Percentiles rank a stretch among this genome's conserved stretches.
phyloP scores from a whole-genome alignment of 2,797 vertebrate species.

The Scolopax rusticola region DNA sequence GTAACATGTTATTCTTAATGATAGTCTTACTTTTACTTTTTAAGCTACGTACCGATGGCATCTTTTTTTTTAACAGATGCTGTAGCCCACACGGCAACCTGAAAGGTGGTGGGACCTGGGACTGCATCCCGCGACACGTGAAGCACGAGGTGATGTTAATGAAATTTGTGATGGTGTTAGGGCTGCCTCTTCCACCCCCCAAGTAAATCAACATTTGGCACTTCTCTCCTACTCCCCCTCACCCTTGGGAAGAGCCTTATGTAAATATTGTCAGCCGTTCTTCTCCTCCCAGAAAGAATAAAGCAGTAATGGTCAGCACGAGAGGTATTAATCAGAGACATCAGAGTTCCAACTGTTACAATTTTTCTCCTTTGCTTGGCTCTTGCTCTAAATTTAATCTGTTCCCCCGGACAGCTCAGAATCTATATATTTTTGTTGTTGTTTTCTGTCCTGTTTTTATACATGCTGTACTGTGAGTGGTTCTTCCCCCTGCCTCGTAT shows the following conservation, averaged over 20 bases:
- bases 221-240: neutral
- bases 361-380: neutral
- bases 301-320: neutral
- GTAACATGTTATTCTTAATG: neutral
- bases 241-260: neutral
- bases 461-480: neutral
- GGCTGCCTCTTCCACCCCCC: neutral
- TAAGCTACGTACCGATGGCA: neutral
- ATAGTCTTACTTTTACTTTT: neutral
- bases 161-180: neutral
- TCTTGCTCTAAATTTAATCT: neutral
- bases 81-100: neutral
- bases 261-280: neutral
- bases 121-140: accelerated
- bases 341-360: neutral
- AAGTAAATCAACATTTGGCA: neutral
- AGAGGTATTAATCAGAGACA: neutral
- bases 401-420: neutral
- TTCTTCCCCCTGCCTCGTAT: neutral
- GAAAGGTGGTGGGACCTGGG: neutral
- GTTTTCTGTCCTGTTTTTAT: neutral
- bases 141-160: neutral
- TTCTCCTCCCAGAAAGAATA: neutral
- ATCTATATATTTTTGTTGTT: neutral
- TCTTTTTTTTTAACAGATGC: neutral